Percentiles rank a stretch among this genome's conserved stretches.
Evolutionary conservation across 1,140 invertebrate species (phyloP).

Genomic region (Drosophila pseudoobscura): DNA sequence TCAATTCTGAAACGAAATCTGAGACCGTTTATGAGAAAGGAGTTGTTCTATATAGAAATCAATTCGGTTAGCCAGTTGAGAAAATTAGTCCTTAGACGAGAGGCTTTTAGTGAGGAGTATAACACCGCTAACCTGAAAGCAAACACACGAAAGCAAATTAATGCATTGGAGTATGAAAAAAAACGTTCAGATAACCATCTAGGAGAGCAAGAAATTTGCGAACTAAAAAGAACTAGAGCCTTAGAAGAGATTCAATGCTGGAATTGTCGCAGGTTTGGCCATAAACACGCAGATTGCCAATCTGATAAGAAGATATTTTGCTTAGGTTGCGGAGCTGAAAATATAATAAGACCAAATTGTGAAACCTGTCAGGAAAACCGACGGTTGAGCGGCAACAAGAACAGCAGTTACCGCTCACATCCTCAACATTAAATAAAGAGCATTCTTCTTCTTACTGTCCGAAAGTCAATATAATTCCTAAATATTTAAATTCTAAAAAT

Average conservation of each 20-base stretch:
- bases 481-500: neutral
- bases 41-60: neutral
- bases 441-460: neutral
- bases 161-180: no score
- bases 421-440: neutral
- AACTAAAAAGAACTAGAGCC: no score
- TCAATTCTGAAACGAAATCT: slow-evolving; percentile 3
- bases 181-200: neutral
- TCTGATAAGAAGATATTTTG: neutral
- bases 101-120: neutral
- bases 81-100: no score
- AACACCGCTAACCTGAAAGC: neutral
- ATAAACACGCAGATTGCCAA: no score
- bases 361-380: no score
- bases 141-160: no score
- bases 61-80: no score
- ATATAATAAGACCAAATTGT: no score
- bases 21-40: slow-evolving; percentile 2
- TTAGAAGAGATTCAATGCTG: neutral
- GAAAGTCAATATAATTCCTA: neutral
- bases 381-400: neutral
- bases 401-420: slow-evolving; percentile 1
- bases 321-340: no score
- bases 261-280: no score
- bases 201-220: neutral